Evolutionary conservation across 2,797 vertebrate genomes (phyloP).

Genomic region (Phrynocephalus forsythii): DNA sequence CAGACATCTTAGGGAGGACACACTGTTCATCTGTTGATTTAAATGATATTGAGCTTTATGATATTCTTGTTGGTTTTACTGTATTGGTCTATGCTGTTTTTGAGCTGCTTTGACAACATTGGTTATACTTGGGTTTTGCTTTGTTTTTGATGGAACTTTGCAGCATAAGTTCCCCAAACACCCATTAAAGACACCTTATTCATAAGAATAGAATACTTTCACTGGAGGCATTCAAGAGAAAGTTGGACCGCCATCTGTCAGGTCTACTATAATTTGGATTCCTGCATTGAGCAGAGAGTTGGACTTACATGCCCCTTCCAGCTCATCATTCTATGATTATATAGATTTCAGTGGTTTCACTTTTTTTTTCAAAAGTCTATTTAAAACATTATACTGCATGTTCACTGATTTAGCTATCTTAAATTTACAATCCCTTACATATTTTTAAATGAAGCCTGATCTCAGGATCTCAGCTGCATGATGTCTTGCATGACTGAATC

Average conservation of each 20-base stretch:
- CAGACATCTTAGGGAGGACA: background rate
- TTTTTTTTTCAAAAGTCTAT: background rate
- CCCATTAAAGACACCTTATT: background rate
- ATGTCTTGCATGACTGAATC: background rate
- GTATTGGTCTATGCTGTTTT: background rate
- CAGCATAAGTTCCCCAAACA: background rate
- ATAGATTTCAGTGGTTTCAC: background rate
- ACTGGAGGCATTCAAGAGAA: no score
- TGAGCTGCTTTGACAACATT: background rate
- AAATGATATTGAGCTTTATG: background rate
- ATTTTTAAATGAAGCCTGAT: background rate
- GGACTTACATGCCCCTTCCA: no score
- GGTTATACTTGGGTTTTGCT: background rate
- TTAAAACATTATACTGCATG: background rate
- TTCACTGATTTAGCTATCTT: background rate
- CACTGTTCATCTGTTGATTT: background rate
- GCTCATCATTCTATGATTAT: background rate
- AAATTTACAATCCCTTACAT: slow-evolving; percentile 6
- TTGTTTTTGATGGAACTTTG: background rate
- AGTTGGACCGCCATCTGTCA: no score
- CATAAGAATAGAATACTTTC: background rate
- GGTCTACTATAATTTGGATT: no score
- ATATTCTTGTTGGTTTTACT: background rate
- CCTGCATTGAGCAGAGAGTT: no score
- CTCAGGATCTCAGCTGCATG: slow-evolving; percentile 24